A percentile compares a stretch with the other conserved stretches of the same genome.
Evolutionary conservation across 2,888 invertebrate species (phyloP).

Genomic region (Torymus tubicola): DNA sequence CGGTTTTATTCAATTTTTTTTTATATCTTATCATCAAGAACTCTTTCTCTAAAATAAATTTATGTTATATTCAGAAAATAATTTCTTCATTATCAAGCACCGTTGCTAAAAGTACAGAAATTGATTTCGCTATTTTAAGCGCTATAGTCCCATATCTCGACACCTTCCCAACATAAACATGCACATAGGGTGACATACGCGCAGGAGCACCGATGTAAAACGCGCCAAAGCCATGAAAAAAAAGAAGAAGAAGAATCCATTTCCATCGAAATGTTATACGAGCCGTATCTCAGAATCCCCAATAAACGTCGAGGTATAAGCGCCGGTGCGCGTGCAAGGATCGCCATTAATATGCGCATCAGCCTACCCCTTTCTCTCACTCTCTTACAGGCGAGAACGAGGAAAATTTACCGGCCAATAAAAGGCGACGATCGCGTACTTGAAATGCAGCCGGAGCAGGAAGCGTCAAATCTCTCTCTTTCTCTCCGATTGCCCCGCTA

Average conservation of each 20-base stretch:
- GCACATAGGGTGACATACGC: background rate
- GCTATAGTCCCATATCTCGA: too few relatives aligned
- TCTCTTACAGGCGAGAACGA: background rate
- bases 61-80: too few relatives aligned
- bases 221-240: background rate
- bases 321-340: background rate
- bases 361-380: background rate
- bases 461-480: conserved; percentile 55
- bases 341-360: conserved; percentile 41
- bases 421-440: conserved; percentile 23
- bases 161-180: too few relatives aligned
- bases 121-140: too few relatives aligned
- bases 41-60: too few relatives aligned
- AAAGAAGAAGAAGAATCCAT: conserved; percentile 1
- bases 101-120: too few relatives aligned
- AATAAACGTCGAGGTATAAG: conserved; percentile 45
- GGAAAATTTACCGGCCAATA: conserved; percentile 45
- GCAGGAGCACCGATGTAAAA: background rate
- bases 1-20: too few relatives aligned
- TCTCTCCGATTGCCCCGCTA: conserved; percentile 60
- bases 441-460: conserved; percentile 29
- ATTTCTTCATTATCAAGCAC: too few relatives aligned
- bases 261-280: conserved; percentile 39
- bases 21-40: too few relatives aligned
- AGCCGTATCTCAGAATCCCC: conserved; percentile 36